Percentiles rank a stretch among this genome's conserved stretches.
phyloP scores from a whole-genome alignment of 2,797 vertebrate genomes.

The Molossus alvarezi region DNA sequence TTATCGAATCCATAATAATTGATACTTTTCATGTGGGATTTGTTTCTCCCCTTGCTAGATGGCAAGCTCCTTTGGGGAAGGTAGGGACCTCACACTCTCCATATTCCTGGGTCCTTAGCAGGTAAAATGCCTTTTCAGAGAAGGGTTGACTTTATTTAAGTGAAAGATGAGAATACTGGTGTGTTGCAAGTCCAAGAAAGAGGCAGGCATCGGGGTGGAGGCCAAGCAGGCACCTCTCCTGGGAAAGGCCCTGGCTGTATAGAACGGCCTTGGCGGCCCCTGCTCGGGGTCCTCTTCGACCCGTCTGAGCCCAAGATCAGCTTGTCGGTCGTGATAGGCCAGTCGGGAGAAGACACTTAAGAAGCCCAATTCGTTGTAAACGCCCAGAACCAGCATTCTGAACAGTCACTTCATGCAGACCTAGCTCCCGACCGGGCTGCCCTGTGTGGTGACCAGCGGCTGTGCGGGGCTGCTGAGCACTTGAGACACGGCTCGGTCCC shows the following conservation, averaged over 20 bases:
- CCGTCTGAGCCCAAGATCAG: neutral
- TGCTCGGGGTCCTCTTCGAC: accelerated
- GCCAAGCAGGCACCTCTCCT: neutral
- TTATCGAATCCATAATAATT: neutral
- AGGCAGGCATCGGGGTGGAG: neutral
- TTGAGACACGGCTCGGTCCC: accelerated
- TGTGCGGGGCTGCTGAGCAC: accelerated
- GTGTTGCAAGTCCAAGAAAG: neutral
- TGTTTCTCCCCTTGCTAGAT: neutral
- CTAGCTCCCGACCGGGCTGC: neutral
- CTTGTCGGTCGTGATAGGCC: neutral
- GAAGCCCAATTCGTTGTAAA: neutral
- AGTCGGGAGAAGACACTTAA: neutral
- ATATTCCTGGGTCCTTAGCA: neutral
- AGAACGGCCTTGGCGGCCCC: neutral
- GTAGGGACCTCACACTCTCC: neutral
- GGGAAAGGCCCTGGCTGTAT: neutral
- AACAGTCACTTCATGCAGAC: neutral
- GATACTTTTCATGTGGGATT: neutral
- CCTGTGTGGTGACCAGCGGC: neutral
- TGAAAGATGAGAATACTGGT: neutral
- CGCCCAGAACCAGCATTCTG: neutral
- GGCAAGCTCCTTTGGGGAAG: neutral
- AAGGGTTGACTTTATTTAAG: neutral
- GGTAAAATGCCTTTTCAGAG: neutral